Evolutionary conservation across 2,797 vertebrate species (phyloP), one percentile per base, ranked within the genome.

Genomic region (Smutsia temminckii): DNA sequence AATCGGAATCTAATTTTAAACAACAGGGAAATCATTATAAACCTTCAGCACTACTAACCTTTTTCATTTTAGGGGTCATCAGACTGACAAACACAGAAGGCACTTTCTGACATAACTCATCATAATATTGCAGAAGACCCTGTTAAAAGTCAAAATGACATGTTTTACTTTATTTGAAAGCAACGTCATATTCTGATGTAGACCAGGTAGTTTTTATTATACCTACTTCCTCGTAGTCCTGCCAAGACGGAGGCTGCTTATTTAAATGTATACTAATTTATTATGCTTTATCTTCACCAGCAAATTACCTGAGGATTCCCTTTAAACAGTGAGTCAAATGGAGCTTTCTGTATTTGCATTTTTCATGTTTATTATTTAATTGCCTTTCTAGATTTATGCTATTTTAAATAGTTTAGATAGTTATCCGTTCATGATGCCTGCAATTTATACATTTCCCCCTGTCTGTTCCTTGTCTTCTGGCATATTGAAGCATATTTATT

Each of bases 91-190:
- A 99, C 5, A 98, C 90, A 6, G 55, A 85, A 75, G 98, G 98
- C 91, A 99, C 98, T 93, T 96, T 98, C 95, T 98, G 96, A 96
- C 98, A 97, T 55, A 98, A 96, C 2, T 98, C 98, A 84, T 99
- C 98, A n/a, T 98, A 99, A 91, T 97, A 89, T n/a, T 98, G 97
- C 91, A 99, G 98, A 97, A 99, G 96, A 81, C 64, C 97, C 99
- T 99, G 95, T 92, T 74, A 96, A 96, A 97, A 96, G 89, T 96
- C 92, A 78, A 96, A 95, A 97, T 83, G 1, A 1, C 9, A 68
- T 61, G 46, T 53, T 95, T 94, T 77, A 97, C 95, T 66, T 79
- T 94, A 79, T 92, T 95, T 78, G 29, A 95, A 92, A 75, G 55
- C 63, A 94, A 55, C 6, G 20, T 51, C 77, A 59, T 49, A 55